A percentile compares a stretch with the other conserved stretches of the same genome.
These are phyloP conservation scores for Mastomys natalensis DNA, from an alignment of 2,113 vertebrate genomes.

Conservation along the genomic window DNA sequence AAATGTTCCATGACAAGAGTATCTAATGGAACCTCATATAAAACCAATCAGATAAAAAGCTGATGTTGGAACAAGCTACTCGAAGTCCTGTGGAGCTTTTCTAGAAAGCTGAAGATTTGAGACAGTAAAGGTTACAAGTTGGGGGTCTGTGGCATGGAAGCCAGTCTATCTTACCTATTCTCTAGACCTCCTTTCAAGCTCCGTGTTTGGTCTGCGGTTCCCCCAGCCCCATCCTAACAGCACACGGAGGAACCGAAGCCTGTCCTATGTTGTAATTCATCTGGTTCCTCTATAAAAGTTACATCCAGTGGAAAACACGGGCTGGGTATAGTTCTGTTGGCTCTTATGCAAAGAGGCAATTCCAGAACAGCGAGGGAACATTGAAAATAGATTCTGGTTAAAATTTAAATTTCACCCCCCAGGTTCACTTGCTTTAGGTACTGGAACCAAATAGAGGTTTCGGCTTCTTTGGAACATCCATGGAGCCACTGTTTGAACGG, in stretches of 20 bases:
- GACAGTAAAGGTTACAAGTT: conserved; percentile 54
- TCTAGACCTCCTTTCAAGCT: conserved; percentile 1
- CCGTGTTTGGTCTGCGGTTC: neutral
- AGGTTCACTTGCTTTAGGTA: conserved; percentile 21
- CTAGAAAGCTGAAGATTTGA: conserved; percentile 71
- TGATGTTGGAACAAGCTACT: conserved; percentile 67
- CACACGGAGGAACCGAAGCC: conserved; percentile 68
- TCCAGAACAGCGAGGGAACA: conserved; percentile 59
- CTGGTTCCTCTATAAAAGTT: conserved; percentile 72
- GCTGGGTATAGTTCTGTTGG: conserved; percentile 65
- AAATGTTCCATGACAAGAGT: conserved; percentile 54
- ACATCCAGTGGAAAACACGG: conserved; percentile 70
- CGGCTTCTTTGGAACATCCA: neutral
- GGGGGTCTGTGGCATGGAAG: neutral
- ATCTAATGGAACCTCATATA: conserved; percentile 51
- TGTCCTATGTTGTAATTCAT: conserved; percentile 75
- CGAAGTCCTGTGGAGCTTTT: conserved; percentile 60
- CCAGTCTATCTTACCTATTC: conserved; percentile 37
- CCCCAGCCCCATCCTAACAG: conserved; percentile 42
- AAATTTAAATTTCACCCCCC: neutral
- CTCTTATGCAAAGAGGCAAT: conserved; percentile 65
- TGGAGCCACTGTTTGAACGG: conserved; percentile 5
- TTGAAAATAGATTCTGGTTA: conserved; percentile 26
- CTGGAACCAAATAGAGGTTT: conserved; percentile 42
- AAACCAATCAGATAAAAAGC: conserved; percentile 73